These are phyloP conservation scores for Atethmia centrago DNA, from an alignment of 2,888 invertebrate species.

Conservation along the genomic window DNA sequence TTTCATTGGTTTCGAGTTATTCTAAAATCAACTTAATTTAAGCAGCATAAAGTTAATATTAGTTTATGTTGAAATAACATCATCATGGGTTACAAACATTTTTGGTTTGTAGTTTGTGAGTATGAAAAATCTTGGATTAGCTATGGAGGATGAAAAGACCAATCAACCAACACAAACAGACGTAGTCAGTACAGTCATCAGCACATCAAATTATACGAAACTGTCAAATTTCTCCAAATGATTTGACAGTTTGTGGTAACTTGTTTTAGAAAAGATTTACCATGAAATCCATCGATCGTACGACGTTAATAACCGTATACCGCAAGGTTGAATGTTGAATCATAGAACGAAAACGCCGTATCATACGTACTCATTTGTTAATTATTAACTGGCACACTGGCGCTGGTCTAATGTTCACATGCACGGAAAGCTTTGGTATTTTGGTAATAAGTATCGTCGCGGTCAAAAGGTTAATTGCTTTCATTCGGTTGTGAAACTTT, in stretches of 20 bases:
- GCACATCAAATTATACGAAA: too few species aligned
- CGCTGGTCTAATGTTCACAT: not conserved
- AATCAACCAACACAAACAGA: not conserved
- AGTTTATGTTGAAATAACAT: not conserved
- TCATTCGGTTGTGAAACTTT: not conserved
- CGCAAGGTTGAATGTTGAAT: slow-evolving; percentile 18
- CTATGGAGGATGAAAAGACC: not conserved
- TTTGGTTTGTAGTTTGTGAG: not conserved
- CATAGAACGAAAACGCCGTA: slow-evolving; percentile 10
- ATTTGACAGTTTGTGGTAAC: too few species aligned
- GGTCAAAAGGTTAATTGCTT: slow-evolving; percentile 2
- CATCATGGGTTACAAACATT: not conserved
- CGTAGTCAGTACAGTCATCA: not conserved
- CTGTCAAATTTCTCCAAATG: too few species aligned
- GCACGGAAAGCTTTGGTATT: not conserved
- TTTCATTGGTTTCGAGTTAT: not conserved
- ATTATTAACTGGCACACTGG: not conserved
- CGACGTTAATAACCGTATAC: not conserved
- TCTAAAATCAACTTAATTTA: not conserved
- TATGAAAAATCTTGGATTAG: not conserved
- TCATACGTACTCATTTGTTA: slow-evolving; percentile 4
- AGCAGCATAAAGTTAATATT: not conserved
- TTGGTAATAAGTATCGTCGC: not conserved
- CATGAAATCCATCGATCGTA: slow-evolving; percentile 5
- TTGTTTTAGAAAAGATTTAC: not conserved